Base-by-base conservation (phyloP, 2,113 vertebrate species). In the Tylochromis polylepis region DNA sequence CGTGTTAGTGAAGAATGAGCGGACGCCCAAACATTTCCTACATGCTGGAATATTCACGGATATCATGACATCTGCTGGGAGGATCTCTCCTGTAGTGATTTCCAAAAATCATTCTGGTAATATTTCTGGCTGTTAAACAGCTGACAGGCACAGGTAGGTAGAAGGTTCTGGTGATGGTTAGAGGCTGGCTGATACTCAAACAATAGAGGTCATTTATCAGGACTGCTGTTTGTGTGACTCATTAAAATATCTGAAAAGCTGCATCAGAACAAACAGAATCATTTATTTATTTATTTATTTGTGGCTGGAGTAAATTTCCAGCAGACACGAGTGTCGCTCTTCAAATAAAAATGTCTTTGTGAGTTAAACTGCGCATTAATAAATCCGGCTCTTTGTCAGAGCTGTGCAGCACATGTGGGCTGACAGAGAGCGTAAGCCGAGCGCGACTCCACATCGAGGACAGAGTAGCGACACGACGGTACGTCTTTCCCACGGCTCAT, bases 311-410 rank as follows among this genome's bases (percentile, higher is more conserved):
- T 29, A 6, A 7, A 49, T 36, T n/a, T 2, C 55, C 31, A 34
- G 55, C 20, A 41, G 59, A 4, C 24, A 12, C 8, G 12, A 22
- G 51, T 57, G 49, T 72, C 41, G 5, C 6, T 81, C 22, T 22
- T 8, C 27, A n/a, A 2, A 14, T 49, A 27, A 53, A 36, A 29
- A 4, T 34, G 15, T 55, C 5, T 53, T 34, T 9, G 27, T 16
- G 49, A 77, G 22, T 24, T 10, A 67, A 14, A n/a, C 41, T 22
- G 31, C 29, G 11, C 27, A 12, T 62, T 43, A 24, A 86, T 83
- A 49, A 91, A 89, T 51, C 80, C 65, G 24, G 10, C 41, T 88
- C 87, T 92, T 75, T 89, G 88, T 90, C 11, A 8, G 79, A 84
- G 46, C 14, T 3, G 60, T 46, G 58, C 72, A 15, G 86, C 86